A percentile compares a stretch with the other conserved stretches of the same genome.
phyloP scores from a whole-genome alignment of 1,140 invertebrate species.

The Macrostomum lignano region DNA sequence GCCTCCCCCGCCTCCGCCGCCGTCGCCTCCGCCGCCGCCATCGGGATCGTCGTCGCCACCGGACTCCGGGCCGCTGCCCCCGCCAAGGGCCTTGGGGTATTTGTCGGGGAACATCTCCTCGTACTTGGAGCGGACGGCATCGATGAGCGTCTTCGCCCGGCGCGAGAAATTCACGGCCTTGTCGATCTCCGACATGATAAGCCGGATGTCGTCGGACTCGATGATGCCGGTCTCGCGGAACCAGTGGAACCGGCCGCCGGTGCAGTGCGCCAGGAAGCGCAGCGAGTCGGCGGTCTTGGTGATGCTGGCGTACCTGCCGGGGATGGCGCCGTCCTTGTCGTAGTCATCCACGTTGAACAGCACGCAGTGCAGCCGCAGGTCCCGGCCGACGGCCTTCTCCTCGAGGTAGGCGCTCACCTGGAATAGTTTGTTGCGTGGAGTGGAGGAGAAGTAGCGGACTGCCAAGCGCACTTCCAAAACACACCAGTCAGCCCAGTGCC shows the following conservation, averaged over 20 bases:
- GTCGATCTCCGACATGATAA: constrained; percentile 22
- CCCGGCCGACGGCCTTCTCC: constrained; percentile 14
- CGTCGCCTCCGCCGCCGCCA: no score
- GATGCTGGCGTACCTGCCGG: constrained; percentile 26
- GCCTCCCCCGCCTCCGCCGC: no score
- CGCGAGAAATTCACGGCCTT: constrained; percentile 24
- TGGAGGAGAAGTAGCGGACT: no score
- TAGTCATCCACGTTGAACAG: constrained; percentile 28
- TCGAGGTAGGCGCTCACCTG: constrained; percentile 18
- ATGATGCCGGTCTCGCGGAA: constrained; percentile 27
- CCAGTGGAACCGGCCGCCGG: constrained; percentile 25
- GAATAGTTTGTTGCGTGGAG: no score
- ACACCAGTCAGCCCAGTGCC: no score
- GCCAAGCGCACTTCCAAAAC: no score
- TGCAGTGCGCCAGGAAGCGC: constrained; percentile 23
- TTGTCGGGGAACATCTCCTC: constrained; percentile 6
- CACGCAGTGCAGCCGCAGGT: constrained; percentile 17
- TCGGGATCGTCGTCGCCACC: not conserved
- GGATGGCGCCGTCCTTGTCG: constrained; percentile 20
- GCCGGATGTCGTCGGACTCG: no score
- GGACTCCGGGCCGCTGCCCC: not conserved
- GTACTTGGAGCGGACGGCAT: constrained; percentile 24
- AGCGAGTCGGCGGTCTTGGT: constrained; percentile 23
- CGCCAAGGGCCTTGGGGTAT: not conserved
- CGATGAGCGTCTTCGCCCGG: constrained; percentile 20